phyloP scores from a whole-genome alignment of 2,888 invertebrate species.

The Ormyrus labotus region DNA sequence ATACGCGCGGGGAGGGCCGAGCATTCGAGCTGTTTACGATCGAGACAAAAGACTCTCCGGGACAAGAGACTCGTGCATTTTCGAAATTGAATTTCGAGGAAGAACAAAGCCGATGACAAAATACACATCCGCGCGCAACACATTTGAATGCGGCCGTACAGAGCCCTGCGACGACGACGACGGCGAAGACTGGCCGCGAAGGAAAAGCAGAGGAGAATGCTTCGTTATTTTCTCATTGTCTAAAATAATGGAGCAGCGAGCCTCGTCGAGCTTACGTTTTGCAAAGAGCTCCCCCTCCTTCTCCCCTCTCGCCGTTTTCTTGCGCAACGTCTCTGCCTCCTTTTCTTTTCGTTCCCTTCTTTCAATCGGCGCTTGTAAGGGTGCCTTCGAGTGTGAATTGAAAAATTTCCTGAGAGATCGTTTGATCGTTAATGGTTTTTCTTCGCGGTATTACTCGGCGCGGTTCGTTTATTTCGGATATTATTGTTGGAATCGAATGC shows the following conservation, averaged over 20 bases:
- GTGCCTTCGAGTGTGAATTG: too few species aligned
- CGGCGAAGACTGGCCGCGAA: neutral
- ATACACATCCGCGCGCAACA: neutral
- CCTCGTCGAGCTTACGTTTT: neutral
- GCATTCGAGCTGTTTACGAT: neutral
- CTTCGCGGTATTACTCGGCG: too few species aligned
- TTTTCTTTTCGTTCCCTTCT: neutral
- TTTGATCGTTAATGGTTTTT: too few species aligned
- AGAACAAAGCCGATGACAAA: conserved; percentile 24
- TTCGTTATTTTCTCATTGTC: conserved; percentile 43
- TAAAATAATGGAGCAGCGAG: conserved; percentile 23
- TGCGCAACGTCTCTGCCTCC: neutral
- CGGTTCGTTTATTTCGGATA: too few species aligned
- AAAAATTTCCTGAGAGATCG: too few species aligned
- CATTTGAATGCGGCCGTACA: too few species aligned
- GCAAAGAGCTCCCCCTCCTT: neutral
- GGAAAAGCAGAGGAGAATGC: conserved; percentile 28
- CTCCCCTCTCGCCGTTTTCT: neutral
- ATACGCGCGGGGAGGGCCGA: neutral
- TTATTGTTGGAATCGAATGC: too few species aligned
- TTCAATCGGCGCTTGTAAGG: too few species aligned
- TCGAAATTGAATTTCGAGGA: conserved; percentile 5
- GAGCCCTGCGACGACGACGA: too few species aligned
- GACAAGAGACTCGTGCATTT: neutral
- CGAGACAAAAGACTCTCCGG: neutral